phyloP scores from a whole-genome alignment of 2,888 invertebrate genomes.

The Apamea anceps region DNA sequence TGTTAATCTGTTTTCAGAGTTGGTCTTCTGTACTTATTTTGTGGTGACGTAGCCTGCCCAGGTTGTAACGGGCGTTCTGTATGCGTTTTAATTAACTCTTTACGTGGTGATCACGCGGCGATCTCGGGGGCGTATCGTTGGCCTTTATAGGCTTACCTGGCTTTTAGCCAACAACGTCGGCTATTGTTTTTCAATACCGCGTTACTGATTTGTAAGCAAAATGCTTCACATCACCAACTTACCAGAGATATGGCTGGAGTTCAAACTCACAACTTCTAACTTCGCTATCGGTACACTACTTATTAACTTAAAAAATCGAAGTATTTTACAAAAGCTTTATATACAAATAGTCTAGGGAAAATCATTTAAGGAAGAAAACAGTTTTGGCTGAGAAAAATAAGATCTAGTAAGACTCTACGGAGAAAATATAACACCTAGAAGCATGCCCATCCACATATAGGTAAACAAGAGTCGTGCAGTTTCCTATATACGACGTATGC shows the following conservation, averaged over 20 bases:
- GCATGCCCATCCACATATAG: conserved; percentile 26
- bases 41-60: not conserved
- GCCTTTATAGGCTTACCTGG: conserved; percentile 24
- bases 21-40: conserved; percentile 38
- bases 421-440: not conserved
- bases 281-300: too few relatives aligned
- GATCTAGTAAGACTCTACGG: conserved; percentile 10
- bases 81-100: conserved; percentile 62
- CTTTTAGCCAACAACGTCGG: conserved; percentile 5
- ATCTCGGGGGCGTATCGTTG: conserved; percentile 29
- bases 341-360: not conserved
- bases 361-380: not conserved
- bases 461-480: conserved; percentile 4
- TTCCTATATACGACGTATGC: conserved; percentile 33
- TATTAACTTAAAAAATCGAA: not conserved
- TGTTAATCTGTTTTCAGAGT: not conserved
- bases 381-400: not conserved
- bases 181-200: conserved; percentile 31
- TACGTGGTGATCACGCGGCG: conserved; percentile 29
- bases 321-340: not conserved
- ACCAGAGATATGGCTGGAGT: not conserved
- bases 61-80: conserved; percentile 34
- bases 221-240: not conserved
- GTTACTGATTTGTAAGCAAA: not conserved
- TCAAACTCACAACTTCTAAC: not conserved